phyloP scores from a whole-genome alignment of 2,888 invertebrate species.

The Agrypnus murinus region DNA sequence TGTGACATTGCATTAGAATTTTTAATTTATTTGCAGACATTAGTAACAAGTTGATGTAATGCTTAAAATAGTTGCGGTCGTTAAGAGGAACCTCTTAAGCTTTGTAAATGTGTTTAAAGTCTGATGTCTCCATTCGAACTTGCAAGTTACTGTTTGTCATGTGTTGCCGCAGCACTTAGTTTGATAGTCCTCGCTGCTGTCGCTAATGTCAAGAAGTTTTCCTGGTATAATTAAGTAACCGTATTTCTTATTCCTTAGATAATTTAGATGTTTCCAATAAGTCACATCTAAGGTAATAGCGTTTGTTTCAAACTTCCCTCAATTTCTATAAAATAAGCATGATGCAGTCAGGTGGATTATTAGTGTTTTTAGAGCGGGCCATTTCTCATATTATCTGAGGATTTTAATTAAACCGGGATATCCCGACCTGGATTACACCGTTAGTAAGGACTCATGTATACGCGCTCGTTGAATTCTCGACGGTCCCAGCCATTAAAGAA shows the following conservation, averaged over 20 bases:
- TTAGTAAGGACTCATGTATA: conserved; percentile 45
- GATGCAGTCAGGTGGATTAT: conserved; percentile 6
- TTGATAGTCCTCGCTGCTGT: conserved; percentile 28
- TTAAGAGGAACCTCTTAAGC: conserved; percentile 38
- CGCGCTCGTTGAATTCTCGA: conserved; percentile 56
- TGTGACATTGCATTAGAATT: conserved; percentile 29
- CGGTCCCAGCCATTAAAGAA: conserved; percentile 56
- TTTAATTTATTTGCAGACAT: conserved; percentile 45
- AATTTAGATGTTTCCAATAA: conserved; percentile 13
- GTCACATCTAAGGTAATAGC: background rate
- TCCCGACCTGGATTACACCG: conserved; percentile 54
- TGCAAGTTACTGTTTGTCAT: conserved; percentile 25
- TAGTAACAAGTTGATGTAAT: conserved; percentile 22
- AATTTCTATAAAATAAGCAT: no score
- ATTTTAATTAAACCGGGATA: conserved; percentile 25
- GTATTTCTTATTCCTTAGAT: conserved; percentile 23
- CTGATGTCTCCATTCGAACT: conserved; percentile 39
- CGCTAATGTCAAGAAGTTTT: conserved; percentile 23
- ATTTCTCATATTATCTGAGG: conserved; percentile 14
- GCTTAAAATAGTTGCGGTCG: conserved; percentile 43
- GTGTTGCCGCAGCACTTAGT: conserved; percentile 23
- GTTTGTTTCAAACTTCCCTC: no score
- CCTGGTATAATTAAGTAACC: conserved; percentile 27
- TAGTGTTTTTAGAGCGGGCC: background rate
- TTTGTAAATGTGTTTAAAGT: conserved; percentile 41